Conservation (phyloP, 2,797 vertebrate genomes). For the Lutra lutra region DNA sequence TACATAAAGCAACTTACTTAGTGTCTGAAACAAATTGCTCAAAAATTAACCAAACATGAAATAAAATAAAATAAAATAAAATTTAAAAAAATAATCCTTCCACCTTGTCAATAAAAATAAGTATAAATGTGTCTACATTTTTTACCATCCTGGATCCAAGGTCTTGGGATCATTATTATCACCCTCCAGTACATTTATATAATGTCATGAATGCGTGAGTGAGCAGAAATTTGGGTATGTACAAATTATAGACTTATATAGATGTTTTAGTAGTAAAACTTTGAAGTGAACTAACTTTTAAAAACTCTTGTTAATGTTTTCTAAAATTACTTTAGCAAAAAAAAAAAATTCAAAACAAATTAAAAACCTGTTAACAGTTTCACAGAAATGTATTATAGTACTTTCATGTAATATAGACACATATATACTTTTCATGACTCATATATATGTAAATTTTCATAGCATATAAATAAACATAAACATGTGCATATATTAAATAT, state of each 20-base stretch:
- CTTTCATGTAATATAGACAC: background rate
- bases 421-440: background rate
- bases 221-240: background rate
- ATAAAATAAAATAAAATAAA: too few species aligned
- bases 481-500: background rate
- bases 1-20: background rate
- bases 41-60: background rate
- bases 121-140: background rate
- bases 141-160: background rate
- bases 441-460: background rate
- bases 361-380: background rate
- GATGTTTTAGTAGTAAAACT: background rate
- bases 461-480: background rate
- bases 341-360: background rate
- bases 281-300: background rate
- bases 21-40: background rate
- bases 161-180: background rate
- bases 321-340: background rate
- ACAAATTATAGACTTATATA: background rate
- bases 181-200: background rate
- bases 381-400: background rate
- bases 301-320: background rate
- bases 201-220: background rate
- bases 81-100: background rate
- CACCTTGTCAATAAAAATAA: background rate